Conservation (phyloP, 2,888 invertebrate genomes). For the Myopa testacea region DNA sequence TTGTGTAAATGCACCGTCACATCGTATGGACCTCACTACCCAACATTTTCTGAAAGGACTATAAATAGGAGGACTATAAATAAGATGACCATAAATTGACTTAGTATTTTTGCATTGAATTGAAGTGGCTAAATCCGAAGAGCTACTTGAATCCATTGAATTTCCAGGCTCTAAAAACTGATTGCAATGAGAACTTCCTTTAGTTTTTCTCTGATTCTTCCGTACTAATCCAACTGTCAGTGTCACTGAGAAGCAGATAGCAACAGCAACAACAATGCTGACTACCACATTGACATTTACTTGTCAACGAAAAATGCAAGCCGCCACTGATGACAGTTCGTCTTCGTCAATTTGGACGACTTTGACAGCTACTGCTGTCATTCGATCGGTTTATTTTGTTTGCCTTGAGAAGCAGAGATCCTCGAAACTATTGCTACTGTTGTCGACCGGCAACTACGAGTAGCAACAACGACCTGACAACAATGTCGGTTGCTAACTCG, state of each 20-base stretch:
- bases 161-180: background rate
- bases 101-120: background rate
- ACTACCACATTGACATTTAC: constrained; percentile 10
- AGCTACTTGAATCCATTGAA: background rate
- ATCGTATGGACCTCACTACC: background rate
- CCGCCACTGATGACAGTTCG: constrained; percentile 50
- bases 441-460: background rate
- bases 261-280: background rate
- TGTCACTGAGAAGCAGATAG: background rate
- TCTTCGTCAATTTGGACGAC: constrained; percentile 50
- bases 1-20: background rate
- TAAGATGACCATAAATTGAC: too few relatives aligned
- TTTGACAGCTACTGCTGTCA: constrained; percentile 27
- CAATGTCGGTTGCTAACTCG: too few relatives aligned
- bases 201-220: background rate
- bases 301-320: constrained; percentile 49
- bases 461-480: constrained; percentile 15
- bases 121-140: background rate
- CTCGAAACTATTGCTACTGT: background rate
- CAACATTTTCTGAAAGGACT: too few relatives aligned
- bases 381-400: background rate
- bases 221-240: background rate
- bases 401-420: background rate
- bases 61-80: too few relatives aligned
- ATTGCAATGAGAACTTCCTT: background rate